A percentile compares a stretch with the other conserved stretches of the same genome.
These are phyloP conservation scores for Solea senegalensis DNA, from an alignment of 2,113 vertebrate species.

Conservation along the genomic window DNA sequence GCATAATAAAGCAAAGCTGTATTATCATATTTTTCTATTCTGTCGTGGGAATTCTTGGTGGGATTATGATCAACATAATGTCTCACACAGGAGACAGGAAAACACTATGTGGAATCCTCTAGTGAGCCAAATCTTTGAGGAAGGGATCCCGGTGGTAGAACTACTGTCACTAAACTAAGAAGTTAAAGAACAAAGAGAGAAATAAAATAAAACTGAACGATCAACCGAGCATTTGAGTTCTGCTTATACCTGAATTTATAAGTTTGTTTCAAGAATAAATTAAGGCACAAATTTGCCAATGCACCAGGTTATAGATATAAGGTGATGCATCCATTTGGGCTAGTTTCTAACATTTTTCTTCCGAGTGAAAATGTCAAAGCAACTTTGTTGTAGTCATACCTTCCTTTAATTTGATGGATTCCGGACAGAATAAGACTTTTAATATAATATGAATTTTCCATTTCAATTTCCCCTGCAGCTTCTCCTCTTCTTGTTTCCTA, in stretches of 20 bases:
- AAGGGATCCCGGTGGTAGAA: slow-evolving; percentile 38
- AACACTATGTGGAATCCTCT: neutral
- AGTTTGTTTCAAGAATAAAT: neutral
- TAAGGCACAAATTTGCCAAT: neutral
- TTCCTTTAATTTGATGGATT: slow-evolving; percentile 50
- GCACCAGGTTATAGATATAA: neutral
- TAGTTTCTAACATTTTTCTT: neutral
- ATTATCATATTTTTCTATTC: slow-evolving; percentile 5
- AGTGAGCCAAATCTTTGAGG: neutral
- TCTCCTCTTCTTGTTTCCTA: slow-evolving; percentile 57
- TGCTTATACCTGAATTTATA: neutral
- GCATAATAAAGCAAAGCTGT: neutral
- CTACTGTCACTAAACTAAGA: slow-evolving; percentile 35
- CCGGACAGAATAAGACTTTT: slow-evolving; percentile 30
- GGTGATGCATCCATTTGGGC: neutral
- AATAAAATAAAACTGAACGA: neutral
- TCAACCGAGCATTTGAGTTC: neutral
- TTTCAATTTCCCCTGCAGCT: slow-evolving; percentile 46
- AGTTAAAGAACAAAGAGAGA: neutral
- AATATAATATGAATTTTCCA: slow-evolving; percentile 60
- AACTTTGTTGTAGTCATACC: neutral
- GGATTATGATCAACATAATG: slow-evolving; percentile 32
- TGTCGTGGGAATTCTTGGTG: neutral
- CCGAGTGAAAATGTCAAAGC: neutral
- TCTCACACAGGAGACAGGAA: neutral